Conservation (phyloP, 2,888 invertebrate genomes). For the Emmelina monodactyla region DNA sequence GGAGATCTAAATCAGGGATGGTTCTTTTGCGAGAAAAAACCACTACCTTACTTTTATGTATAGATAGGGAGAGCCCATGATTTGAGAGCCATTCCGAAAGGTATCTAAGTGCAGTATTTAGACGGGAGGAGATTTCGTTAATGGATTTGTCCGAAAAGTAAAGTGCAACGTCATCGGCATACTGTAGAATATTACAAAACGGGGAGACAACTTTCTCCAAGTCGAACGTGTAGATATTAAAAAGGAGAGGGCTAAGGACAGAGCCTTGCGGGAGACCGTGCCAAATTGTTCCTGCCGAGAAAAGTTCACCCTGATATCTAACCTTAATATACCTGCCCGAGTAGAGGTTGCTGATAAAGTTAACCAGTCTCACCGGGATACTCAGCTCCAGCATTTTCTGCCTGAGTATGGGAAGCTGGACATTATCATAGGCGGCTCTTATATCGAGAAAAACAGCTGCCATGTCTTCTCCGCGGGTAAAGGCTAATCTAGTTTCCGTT, state of each 20-base stretch:
- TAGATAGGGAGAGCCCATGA: slow-evolving; percentile 13
- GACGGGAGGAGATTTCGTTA: not conserved
- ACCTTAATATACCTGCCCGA: slow-evolving; percentile 10
- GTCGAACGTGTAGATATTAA: slow-evolving; percentile 16
- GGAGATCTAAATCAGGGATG: too few species aligned
- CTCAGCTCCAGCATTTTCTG: slow-evolving; percentile 17
- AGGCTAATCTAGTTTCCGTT: slow-evolving; percentile 16
- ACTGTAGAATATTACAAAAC: slow-evolving; percentile 16
- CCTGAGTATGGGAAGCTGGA: slow-evolving; percentile 15
- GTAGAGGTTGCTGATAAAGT: slow-evolving; percentile 14
- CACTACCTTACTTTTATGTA: slow-evolving; percentile 11
- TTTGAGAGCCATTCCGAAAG: slow-evolving; percentile 3
- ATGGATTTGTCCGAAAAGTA: slow-evolving; percentile 7
- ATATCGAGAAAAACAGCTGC: slow-evolving; percentile 20
- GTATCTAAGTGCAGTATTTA: slow-evolving; percentile 7
- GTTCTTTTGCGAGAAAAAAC: slow-evolving; percentile 13
- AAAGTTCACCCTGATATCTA: slow-evolving; percentile 1
- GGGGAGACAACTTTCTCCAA: slow-evolving; percentile 8
- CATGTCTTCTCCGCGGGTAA: slow-evolving; percentile 10
- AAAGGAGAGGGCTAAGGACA: slow-evolving; percentile 16
- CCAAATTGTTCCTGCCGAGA: slow-evolving; percentile 12
- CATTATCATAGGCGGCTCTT: slow-evolving; percentile 19
- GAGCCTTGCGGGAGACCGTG: slow-evolving; percentile 19
- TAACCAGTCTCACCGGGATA: slow-evolving; percentile 15
- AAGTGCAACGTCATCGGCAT: slow-evolving; percentile 18